Evolutionary conservation across 1,140 invertebrate species (phyloP), one percentile per base, ranked within the genome.

Genomic region (Atta texana): DNA sequence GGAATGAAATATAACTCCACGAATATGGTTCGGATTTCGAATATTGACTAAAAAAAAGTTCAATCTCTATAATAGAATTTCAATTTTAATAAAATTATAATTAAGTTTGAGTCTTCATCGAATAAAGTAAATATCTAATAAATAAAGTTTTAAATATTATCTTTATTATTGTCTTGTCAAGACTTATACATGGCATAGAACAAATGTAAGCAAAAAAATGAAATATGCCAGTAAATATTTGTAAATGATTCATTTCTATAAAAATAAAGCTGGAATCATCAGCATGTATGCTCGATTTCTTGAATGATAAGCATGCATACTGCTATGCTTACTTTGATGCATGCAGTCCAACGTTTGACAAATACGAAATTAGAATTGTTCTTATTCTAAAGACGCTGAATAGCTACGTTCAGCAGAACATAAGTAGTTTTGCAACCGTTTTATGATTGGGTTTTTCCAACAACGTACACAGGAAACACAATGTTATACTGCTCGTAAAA

Each of bases 131-230:
- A 75, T 75, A n/a, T 59, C 12, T 2, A 7, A 39, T 75, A 75
- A 39, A 34, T 55, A 28, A 34, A 18, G 5, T 34, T 34, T 34
- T 34, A 34, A 34, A 34, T 34, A 34, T 34, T 34, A 34, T 34
- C 5, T 39, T 74, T 53, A 34, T 74, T 57, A 59, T 59, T 39
- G 12, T 75, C 34, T 74, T 74, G 55, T 34, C 28, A 21, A 74
- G n/a, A 74, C 31, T 74, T 59, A 39, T 18, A 74, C 31, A 75
- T 75, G 6, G 31, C 14, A 57, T 59, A 16, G n/a, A 78, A 78
- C 39, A 78, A 10, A 31, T 51, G 16, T 61, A 39, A 24, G 21
- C 6, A 18, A 39, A 28, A n/a, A 78, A 77, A 77, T 57, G 14
- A 31, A 76, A 49, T 44, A 61, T 24, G 6, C 6, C 16, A 77